phyloP scores from a whole-genome alignment of 2,888 invertebrate species.

The Drosophila quinaria region DNA sequence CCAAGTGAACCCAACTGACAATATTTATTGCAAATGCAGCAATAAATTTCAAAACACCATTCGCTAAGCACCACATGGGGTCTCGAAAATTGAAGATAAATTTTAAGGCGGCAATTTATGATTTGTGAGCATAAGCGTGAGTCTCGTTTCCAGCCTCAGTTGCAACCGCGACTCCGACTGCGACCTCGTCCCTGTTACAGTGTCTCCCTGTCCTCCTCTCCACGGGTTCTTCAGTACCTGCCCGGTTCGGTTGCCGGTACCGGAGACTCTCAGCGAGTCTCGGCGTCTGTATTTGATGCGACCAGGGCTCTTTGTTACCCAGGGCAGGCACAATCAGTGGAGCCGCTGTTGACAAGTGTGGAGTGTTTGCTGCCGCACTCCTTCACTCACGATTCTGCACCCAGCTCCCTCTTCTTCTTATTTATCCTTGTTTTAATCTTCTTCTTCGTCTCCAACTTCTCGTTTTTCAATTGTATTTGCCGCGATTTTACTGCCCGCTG shows the following conservation, averaged over 20 bases:
- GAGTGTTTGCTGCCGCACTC: constrained; percentile 81
- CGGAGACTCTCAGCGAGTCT: constrained; percentile 5
- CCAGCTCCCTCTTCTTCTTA: constrained; percentile 3
- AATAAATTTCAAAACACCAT: constrained; percentile 82
- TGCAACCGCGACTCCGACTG: constrained; percentile 9
- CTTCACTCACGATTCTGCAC: constrained; percentile 65
- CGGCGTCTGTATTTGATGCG: constrained; percentile 24
- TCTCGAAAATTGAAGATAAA: constrained; percentile 85
- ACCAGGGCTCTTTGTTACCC: constrained; percentile 28
- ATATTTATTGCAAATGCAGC: constrained; percentile 84
- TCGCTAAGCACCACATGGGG: constrained; percentile 83
- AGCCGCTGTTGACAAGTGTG: constrained; percentile 80
- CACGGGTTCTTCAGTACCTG: constrained; percentile 4
- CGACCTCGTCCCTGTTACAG: background rate
- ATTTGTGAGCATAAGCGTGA: constrained; percentile 84
- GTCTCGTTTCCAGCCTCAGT: constrained; percentile 54
- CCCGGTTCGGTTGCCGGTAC: background rate
- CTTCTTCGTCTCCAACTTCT: constrained; percentile 21
- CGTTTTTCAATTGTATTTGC: constrained; percentile 75
- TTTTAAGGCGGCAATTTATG: constrained; percentile 86
- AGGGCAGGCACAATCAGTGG: constrained; percentile 63
- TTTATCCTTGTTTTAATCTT: background rate
- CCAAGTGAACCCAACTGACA: constrained; percentile 68
- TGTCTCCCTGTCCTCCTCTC: background rate
- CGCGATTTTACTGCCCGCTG: constrained; percentile 75